Evolutionary conservation across 2,113 vertebrate genomes (phyloP).

Genomic region (Helogale parvula): DNA sequence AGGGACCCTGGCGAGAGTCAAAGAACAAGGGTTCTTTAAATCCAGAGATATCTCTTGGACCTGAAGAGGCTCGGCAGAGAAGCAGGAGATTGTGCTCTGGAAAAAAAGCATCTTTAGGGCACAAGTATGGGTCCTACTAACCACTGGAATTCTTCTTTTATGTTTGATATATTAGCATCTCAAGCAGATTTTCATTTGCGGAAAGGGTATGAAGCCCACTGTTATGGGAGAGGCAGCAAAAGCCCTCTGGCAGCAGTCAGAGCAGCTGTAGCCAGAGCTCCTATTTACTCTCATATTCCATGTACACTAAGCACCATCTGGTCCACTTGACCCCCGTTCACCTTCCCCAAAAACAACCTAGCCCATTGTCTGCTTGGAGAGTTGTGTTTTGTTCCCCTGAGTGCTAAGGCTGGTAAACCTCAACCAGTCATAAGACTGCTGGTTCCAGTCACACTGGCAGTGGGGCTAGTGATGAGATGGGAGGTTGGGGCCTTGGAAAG

Average conservation of each 20-base stretch:
- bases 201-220: neutral
- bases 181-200: slow-evolving; percentile 32
- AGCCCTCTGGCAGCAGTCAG: neutral
- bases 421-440: neutral
- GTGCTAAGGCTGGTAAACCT: neutral
- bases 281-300: neutral
- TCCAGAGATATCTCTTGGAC: neutral
- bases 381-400: neutral
- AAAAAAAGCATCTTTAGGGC: neutral
- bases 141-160: neutral
- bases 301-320: neutral
- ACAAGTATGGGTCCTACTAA: neutral
- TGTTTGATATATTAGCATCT: neutral
- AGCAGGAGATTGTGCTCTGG: neutral
- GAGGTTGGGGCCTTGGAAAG: neutral
- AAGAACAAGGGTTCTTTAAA: neutral
- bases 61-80: neutral
- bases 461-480: neutral
- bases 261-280: neutral
- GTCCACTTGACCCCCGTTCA: neutral
- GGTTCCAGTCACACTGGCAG: neutral
- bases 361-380: neutral
- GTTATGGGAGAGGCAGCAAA: neutral
- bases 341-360: neutral
- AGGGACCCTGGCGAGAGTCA: neutral